Evolutionary conservation across 2,113 vertebrate species (phyloP), one percentile per base, ranked within the genome.

Genomic region (Rhea americana): DNA sequence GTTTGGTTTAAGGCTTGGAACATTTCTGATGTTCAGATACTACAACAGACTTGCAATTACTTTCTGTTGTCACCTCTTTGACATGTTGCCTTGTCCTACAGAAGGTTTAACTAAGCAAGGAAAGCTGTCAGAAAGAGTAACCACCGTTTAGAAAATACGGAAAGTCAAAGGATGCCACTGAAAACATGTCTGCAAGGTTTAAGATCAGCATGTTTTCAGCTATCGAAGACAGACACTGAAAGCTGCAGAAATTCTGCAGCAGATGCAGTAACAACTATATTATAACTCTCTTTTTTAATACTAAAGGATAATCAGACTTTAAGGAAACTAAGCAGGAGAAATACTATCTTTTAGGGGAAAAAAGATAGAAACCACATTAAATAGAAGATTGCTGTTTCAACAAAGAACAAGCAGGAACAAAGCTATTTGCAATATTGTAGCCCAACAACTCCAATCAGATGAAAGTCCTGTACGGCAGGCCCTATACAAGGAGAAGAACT

Each of bases 1-100:
- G 66, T 90, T 90, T 94, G 82, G 73, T 93, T 95, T 96, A 96
- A 97, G 96, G 96, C 94, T 93, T 93, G 74, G 75, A 91, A 87
- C 59, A 73, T 37, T 74, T 61, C 77, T 73, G 70, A 84, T 70
- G 82, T 81, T 55, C 86, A 93, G 63, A 79, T 53, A 48, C 24
- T 59, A 71, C 58, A 80, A 89, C 47, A 75, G 71, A 45, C 47
- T 50, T 61, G 70, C 67, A 82, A 43, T 63, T 85, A 79, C 62
- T 53, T 89, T 94, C 86, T 86, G 77, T 62, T 80, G 80, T 74
- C 80, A 71, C 72, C 56, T 62, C 59, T 73, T 65, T 37, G 87
- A 94, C 35, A 84, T 59, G 71, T 30, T 0, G 2, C 53, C 61
- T 87, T 58, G 80, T 63, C 53, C 30, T 65, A 78, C 24, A 71